Evolutionary conservation across 2,797 vertebrate species (phyloP).

Genomic region (Rousettus madagascariensis): DNA sequence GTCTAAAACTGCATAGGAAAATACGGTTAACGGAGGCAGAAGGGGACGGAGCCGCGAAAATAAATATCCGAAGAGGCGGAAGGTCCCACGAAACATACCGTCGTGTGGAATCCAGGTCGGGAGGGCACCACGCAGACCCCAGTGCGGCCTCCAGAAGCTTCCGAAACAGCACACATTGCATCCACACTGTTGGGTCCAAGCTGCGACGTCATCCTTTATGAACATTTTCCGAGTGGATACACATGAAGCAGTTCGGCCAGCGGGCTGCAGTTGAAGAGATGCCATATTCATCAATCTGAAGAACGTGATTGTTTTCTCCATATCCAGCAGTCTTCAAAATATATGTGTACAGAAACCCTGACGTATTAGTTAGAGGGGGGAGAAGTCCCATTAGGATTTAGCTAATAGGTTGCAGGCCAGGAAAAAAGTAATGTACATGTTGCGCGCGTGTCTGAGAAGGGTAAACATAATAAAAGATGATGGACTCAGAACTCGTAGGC

Average conservation of each 20-base stretch:
- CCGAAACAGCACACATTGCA: accelerated
- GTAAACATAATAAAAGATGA: background rate
- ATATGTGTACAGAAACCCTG: background rate
- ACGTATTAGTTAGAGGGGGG: background rate
- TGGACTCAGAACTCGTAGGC: background rate
- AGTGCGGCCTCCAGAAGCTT: accelerated
- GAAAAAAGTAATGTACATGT: background rate
- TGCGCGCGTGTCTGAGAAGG: background rate
- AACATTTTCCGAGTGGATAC: too few species aligned
- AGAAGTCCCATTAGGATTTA: background rate
- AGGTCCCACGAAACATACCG: background rate
- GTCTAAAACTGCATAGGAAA: background rate
- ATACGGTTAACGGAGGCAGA: background rate
- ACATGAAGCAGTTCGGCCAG: accelerated
- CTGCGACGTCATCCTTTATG: background rate
- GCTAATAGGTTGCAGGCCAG: background rate
- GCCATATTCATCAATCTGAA: background rate
- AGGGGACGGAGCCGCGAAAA: background rate
- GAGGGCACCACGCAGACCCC: accelerated
- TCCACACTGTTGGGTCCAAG: accelerated
- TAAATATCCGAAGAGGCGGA: accelerated
- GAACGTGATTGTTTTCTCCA: background rate
- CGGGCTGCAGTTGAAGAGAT: background rate
- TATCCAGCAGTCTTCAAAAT: too few species aligned
- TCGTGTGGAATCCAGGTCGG: accelerated